Percentiles rank a stretch among this genome's conserved stretches.
phyloP scores from a whole-genome alignment of 1,140 invertebrate genomes.

The Tetramorium parvispinum region DNA sequence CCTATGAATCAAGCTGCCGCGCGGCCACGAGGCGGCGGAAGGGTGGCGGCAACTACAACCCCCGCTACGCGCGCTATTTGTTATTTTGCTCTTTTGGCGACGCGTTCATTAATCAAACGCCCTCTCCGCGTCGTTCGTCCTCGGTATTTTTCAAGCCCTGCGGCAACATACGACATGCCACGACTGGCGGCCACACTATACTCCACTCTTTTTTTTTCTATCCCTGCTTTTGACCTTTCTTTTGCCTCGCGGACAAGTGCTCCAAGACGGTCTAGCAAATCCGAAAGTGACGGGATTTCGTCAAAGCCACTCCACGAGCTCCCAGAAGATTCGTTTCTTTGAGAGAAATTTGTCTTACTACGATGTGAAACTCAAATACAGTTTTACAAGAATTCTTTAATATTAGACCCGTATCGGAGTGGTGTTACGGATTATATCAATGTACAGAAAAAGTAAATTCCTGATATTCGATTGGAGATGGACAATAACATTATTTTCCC shows the following conservation, averaged over 20 bases:
- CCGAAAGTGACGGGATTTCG: slow-evolving; percentile 1
- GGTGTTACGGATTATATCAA: background rate
- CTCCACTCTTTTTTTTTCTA: slow-evolving; percentile 38
- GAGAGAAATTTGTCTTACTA: slow-evolving; percentile 17
- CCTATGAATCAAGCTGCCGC: slow-evolving; percentile 73
- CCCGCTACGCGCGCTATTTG: slow-evolving; percentile 78
- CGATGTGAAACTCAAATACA: slow-evolving; percentile 3
- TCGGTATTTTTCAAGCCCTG: slow-evolving; percentile 79
- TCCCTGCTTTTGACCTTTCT: slow-evolving; percentile 12
- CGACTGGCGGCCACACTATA: slow-evolving; percentile 60
- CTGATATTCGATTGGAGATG: background rate
- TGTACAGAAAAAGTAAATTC: background rate
- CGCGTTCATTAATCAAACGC: slow-evolving; percentile 83
- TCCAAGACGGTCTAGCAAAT: background rate
- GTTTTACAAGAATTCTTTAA: slow-evolving; percentile 22
- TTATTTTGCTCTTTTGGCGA: slow-evolving; percentile 82
- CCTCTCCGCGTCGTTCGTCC: slow-evolving; percentile 74
- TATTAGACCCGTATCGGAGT: slow-evolving; percentile 14
- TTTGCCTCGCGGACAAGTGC: background rate
- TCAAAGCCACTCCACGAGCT: background rate
- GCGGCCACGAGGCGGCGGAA: slow-evolving; percentile 36
- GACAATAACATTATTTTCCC: background rate
- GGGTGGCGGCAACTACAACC: slow-evolving; percentile 54
- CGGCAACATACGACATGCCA: slow-evolving; percentile 67
- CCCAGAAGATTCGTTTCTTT: slow-evolving; percentile 18